phyloP scores from a whole-genome alignment of 2,797 vertebrate species.

The Macropus fuliginosus region DNA sequence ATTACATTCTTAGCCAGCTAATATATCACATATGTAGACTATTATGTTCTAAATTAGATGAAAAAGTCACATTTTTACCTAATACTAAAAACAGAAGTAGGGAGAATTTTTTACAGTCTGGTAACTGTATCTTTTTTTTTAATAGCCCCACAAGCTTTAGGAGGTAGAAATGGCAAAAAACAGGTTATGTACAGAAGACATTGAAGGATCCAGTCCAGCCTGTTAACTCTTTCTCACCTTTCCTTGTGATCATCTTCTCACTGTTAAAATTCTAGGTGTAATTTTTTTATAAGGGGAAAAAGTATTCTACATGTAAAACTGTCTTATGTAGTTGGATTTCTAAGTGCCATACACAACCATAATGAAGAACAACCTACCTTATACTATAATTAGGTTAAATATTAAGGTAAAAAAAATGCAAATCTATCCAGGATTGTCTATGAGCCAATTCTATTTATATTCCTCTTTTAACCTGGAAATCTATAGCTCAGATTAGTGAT shows the following conservation, averaged over 20 bases:
- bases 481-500: conserved; percentile 55
- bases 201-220: conserved; percentile 15
- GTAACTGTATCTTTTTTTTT: conserved; percentile 62
- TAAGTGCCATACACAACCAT: conserved; percentile 68
- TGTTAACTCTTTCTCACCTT: conserved; percentile 49
- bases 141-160: conserved; percentile 40
- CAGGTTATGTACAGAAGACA: conserved; percentile 64
- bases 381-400: conserved; percentile 73
- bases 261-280: background rate
- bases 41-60: conserved; percentile 55
- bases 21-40: conserved; percentile 66
- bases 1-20: conserved; percentile 65
- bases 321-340: conserved; percentile 71
- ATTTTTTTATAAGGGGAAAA: background rate
- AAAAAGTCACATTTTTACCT: conserved; percentile 65
- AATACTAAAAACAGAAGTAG: conserved; percentile 67
- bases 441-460: conserved; percentile 71
- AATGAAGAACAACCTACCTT: conserved; percentile 73
- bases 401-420: conserved; percentile 76
- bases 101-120: conserved; percentile 49
- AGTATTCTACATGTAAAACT: conserved; percentile 21
- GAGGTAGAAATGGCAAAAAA: conserved; percentile 60
- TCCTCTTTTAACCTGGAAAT: conserved; percentile 77
- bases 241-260: background rate
- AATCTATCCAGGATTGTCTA: conserved; percentile 72